Conservation (phyloP, 1,140 invertebrate species). For the Micrasema longulum region DNA sequence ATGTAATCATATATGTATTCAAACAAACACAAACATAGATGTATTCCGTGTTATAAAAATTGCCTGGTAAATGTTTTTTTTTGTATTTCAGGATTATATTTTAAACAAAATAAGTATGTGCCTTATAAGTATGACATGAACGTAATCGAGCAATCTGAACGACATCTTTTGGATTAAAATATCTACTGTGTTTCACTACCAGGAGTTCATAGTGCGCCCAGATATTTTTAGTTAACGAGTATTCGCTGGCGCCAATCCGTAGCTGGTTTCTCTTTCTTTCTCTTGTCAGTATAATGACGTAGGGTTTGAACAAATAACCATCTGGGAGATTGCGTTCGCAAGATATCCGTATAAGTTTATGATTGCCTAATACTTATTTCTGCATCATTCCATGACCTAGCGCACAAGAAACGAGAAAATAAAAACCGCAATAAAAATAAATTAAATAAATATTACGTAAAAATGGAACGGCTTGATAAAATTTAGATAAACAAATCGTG, state of each 20-base stretch:
- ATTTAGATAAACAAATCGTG: no score
- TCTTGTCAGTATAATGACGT: conserved; percentile 4
- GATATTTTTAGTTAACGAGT: not conserved
- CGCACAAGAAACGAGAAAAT: no score
- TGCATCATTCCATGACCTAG: conserved; percentile 45
- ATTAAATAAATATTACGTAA: not conserved
- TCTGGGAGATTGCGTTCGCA: not conserved
- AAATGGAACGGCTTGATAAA: not conserved
- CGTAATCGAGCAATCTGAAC: no score
- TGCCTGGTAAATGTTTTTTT: no score
- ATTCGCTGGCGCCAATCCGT: not conserved
- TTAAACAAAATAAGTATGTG: no score
- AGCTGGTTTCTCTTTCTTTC: conserved; percentile 11
- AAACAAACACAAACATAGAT: no score
- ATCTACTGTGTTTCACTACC: conserved; percentile 16
- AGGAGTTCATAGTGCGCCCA: conserved; percentile 6
- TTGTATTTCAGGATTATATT: no score
- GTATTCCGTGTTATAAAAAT: no score
- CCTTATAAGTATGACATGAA: no score
- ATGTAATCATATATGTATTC: no score
- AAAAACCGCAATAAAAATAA: not conserved
- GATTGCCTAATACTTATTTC: conserved; percentile 40
- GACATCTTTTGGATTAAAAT: conserved; percentile 26
- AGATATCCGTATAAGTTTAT: conserved; percentile 12
- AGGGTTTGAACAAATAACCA: not conserved